phyloP scores from a whole-genome alignment of 2,113 vertebrate genomes.

The Zapus hudsonius region DNA sequence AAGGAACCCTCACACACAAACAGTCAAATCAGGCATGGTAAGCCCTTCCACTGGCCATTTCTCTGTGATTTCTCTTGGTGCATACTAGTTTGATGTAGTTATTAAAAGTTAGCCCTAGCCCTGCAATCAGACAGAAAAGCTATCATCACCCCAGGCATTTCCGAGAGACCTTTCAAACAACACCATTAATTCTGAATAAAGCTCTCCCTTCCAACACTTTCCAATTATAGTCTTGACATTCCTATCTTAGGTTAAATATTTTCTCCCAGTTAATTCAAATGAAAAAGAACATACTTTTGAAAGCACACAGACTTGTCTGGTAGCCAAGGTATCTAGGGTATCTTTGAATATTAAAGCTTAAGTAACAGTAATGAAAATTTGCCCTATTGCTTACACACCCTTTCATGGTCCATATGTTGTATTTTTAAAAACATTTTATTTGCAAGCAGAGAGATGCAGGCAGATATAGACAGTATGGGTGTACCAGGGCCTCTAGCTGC shows the following conservation, averaged over 20 bases:
- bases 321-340: not conserved
- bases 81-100: not conserved
- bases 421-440: too few relatives aligned
- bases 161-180: constrained; percentile 46
- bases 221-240: constrained; percentile 50
- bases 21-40: not conserved
- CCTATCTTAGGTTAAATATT: constrained; percentile 48
- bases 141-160: constrained; percentile 25
- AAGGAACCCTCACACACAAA: not conserved
- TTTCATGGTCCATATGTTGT: not conserved
- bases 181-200: constrained; percentile 63
- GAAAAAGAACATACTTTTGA: constrained; percentile 12
- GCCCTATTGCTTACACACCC: too few relatives aligned
- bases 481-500: too few relatives aligned
- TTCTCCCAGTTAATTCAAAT: constrained; percentile 54
- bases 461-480: too few relatives aligned
- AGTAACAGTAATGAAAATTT: not conserved
- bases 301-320: not conserved
- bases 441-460: too few relatives aligned
- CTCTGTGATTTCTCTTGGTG: not conserved
- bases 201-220: constrained; percentile 44
- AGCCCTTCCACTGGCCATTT: not conserved
- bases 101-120: constrained; percentile 32
- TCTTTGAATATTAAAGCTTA: constrained; percentile 47
- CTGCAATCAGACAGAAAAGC: constrained; percentile 18